Evolutionary conservation across 2,888 invertebrate genomes (phyloP).

Genomic region (Maniola hyperantus): DNA sequence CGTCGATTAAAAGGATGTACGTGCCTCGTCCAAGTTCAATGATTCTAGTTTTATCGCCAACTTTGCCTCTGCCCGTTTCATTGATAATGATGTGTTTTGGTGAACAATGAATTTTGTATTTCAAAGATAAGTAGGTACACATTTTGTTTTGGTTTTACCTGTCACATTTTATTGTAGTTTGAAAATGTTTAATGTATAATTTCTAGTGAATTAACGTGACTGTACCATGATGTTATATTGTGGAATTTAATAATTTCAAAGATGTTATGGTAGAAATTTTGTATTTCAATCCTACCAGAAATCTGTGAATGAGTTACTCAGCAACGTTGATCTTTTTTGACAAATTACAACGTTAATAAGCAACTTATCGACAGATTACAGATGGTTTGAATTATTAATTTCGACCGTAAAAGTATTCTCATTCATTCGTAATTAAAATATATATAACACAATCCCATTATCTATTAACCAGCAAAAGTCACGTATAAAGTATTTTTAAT

Average conservation of each 20-base stretch:
- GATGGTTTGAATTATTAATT: no score
- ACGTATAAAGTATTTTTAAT: background rate
- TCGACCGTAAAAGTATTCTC: background rate
- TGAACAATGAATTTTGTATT: conserved; percentile 17
- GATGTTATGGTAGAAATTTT: no score
- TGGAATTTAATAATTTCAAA: background rate
- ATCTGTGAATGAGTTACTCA: background rate
- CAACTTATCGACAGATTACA: no score
- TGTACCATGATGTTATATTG: background rate
- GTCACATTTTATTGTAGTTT: background rate
- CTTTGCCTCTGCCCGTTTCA: conserved; percentile 26
- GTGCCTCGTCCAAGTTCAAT: conserved; percentile 41
- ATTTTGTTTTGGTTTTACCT: background rate
- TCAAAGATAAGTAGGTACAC: no score
- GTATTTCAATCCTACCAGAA: no score
- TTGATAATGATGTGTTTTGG: conserved; percentile 21
- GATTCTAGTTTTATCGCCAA: conserved; percentile 34
- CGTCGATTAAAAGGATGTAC: conserved; percentile 43
- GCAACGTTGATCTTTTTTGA: no score
- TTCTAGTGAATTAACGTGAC: no score
- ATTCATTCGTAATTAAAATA: background rate
- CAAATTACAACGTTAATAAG: no score
- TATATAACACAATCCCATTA: background rate
- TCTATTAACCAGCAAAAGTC: background rate
- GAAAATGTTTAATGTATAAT: no score